Base-by-base conservation (phyloP, 2,888 invertebrate genomes). In the Campopleginae sp. region DNA sequence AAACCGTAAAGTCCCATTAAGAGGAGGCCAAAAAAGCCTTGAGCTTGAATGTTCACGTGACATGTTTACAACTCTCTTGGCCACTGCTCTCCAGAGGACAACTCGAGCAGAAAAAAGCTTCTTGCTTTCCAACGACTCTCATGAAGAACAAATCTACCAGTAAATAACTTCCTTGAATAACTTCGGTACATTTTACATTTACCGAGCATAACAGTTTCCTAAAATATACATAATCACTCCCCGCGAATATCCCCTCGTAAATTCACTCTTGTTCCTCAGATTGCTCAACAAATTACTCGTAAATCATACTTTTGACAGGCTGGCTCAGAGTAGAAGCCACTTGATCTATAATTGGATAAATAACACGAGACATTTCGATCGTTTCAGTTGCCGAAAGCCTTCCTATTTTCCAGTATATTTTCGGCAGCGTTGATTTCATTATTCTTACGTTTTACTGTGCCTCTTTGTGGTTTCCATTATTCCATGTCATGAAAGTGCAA, bases 51-150 rank as follows among this genome's bases (percentile, higher is more conserved):
- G 74, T 74, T 61, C 31, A 74, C 61, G 61, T 74, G 42, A 42
- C 58, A 44, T 58, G 42, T 42, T 72, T 72, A 72, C 54, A 58
- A 72, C 54, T 54, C 38, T 58, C 44, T 44, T 44, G 44, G 61
- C n/a, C 61, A 33, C 51, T 61, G 44, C 31, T 75, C 74, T 75
- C 61, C 42, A 38, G 72, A 74, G 38, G 72, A 74, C 58, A 58
- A 74, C 42, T 58, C 38, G 48, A 48, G 31, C 31, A 71, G 48
- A 23, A 54, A 71, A 54, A 71, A 48, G n/a, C 71, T 54, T 33
- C 19, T 38, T 38, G 38, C 38, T 51, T 71, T 27, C 46, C 17
- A 68, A 68, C 68, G 3, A 68, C 46, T 71, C 71, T 54, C n/a
- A n/a, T 33, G 38, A 27, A 71, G 19, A 33, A 54, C 17, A 51